Base-by-base conservation (phyloP, 2,797 vertebrate species). In the Acrocephalus scirpaceus region DNA sequence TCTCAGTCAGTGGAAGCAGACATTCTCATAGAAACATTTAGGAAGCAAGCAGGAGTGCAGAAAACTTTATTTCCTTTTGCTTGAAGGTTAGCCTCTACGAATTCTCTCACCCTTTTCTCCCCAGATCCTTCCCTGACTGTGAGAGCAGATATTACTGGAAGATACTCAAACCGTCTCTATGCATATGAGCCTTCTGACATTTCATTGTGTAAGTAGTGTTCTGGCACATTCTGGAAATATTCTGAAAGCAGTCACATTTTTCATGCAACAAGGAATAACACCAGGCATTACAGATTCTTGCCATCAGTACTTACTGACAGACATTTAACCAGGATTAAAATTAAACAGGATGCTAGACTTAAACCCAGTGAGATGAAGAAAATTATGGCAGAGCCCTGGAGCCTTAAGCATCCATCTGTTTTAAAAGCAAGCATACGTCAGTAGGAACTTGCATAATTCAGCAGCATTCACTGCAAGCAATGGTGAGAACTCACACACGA, bases 111-210 rank as follows among this genome's bases (percentile, higher is more conserved):
- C 6, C 21, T 57, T 91, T 75, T 88, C 51, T 87, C 77, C 76
- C 97, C 97, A 99, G 99, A 99, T 96, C 99, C 99, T 60, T 97
- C 99, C 32, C 98, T 99, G 98, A 99, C 99, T 1, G 99, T 99
- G 50, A 99, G 99, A 96, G 99, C 99, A 3, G 99, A 99, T 92
- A 98, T 99, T 96, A 98, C 98, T 2, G 99, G 99, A 20, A 99
- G 98, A 96, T 99, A 99, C 38, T 97, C 98, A 53, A 99, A 99
- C 95, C 99, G 99, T 62, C 98, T 99, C 97, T 99, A 99, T 0
- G 98, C 99, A 26, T 99, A 99, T 0, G 99, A 99, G 94, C 98
- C 99, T 11, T 65, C 57, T 17, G 99, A 99, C 96, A n/a, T 97
- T 86, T 89, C 97, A 38, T 45, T 98, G 71, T 61, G 99, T 99